phyloP scores from a whole-genome alignment of 2,888 invertebrate species.

The Artemia sinica region DNA sequence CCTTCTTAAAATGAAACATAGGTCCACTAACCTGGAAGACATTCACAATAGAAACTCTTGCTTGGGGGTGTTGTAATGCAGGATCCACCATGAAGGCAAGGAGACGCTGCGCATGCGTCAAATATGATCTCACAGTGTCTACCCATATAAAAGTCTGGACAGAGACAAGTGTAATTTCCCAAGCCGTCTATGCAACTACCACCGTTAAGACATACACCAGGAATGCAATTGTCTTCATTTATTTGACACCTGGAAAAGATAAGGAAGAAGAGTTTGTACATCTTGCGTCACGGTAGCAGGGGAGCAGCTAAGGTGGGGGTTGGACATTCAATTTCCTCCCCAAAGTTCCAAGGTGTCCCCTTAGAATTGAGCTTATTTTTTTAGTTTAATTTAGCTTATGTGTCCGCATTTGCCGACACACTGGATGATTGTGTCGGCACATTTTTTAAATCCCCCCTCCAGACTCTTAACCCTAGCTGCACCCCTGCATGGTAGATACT shows the following conservation, averaged over 20 bases:
- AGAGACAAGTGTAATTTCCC: constrained; percentile 50
- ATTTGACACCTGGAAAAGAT: constrained; percentile 19
- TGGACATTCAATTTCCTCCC: too few species aligned
- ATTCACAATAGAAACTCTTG: constrained; percentile 45
- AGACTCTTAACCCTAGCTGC: too few species aligned
- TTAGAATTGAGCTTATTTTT: too few species aligned
- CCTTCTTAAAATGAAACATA: too few species aligned
- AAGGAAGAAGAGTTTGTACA: background rate
- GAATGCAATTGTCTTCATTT: constrained; percentile 28
- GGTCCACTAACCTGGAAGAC: constrained; percentile 36
- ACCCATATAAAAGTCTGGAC: constrained; percentile 55
- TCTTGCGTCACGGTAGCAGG: too few species aligned
- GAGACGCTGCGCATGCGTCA: constrained; percentile 43
- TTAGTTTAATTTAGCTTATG: too few species aligned
- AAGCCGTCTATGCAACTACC: constrained; percentile 31
- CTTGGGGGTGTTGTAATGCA: constrained; percentile 55
- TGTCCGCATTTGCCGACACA: too few species aligned
- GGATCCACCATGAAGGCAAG: constrained; percentile 56
- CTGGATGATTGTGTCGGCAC: too few species aligned
- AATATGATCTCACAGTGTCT: constrained; percentile 45
- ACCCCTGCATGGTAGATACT: too few species aligned
- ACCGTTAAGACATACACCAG: constrained; percentile 30
- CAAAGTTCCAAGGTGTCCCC: too few species aligned
- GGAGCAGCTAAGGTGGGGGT: too few species aligned
- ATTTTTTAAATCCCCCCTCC: too few species aligned